These are phyloP conservation scores for Callospermophilus lateralis DNA, from an alignment of 2,113 vertebrate genomes.

Conservation along the genomic window DNA sequence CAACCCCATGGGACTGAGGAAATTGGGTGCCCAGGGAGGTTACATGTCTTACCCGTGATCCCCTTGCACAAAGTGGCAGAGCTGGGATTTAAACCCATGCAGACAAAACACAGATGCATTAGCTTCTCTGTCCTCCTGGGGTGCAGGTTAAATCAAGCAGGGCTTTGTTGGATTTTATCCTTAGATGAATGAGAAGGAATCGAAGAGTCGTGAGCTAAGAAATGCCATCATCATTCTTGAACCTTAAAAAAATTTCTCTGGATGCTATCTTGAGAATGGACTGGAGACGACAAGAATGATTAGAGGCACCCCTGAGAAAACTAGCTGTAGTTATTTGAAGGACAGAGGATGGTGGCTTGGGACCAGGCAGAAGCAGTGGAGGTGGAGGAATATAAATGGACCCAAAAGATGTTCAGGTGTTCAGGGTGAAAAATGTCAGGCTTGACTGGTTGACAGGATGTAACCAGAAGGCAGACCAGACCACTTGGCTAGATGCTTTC, in stretches of 20 bases:
- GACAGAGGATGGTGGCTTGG: neutral
- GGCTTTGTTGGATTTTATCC: neutral
- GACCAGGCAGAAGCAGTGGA: neutral
- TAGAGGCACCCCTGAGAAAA: neutral
- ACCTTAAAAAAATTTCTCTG: neutral
- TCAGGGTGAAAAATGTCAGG: neutral
- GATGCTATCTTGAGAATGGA: neutral
- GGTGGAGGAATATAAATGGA: neutral
- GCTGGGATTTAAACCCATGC: neutral
- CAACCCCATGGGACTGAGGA: neutral
- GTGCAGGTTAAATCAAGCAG: too few species aligned
- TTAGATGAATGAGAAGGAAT: slow-evolving; percentile 16
- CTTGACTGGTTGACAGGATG: neutral
- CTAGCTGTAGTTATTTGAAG: neutral
- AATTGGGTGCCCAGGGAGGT: neutral
- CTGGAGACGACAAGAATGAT: neutral
- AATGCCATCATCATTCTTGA: neutral
- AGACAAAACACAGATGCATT: neutral
- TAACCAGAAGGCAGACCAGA: neutral
- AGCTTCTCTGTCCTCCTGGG: neutral
- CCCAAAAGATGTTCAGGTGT: neutral
- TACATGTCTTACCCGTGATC: too few species aligned
- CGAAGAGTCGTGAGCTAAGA: neutral
- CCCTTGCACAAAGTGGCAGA: neutral
- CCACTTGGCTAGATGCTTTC: neutral